These are phyloP conservation scores for Eulimnadia texana DNA, from an alignment of 1,140 invertebrate genomes.

Conservation along the genomic window DNA sequence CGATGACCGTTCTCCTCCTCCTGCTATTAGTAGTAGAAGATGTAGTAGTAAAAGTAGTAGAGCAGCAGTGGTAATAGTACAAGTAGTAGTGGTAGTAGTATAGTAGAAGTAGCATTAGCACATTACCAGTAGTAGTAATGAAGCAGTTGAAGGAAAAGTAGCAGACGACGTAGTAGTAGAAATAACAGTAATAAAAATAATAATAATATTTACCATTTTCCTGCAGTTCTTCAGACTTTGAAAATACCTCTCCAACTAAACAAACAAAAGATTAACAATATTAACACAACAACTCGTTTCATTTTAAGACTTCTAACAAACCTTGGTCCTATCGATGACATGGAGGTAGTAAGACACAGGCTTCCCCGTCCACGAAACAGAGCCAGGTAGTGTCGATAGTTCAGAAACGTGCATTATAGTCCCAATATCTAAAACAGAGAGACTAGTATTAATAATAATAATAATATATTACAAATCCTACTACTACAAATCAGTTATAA, in stretches of 20 bases:
- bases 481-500: conserved; percentile 22
- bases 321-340: conserved; percentile 85
- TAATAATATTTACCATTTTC: conserved; percentile 8
- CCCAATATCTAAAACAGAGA: conserved; percentile 89
- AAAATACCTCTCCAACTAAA: conserved; percentile 82
- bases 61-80: conserved; percentile 11
- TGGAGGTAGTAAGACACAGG: conserved; percentile 96
- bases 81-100: conserved; percentile 10
- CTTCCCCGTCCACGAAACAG: conserved; percentile 96
- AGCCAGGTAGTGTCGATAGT: conserved; percentile 82
- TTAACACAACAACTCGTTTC: conserved; percentile 14
- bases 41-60: conserved; percentile 13
- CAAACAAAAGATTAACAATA: conserved; percentile 19
- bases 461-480: too few species aligned
- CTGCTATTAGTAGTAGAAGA: conserved; percentile 12
- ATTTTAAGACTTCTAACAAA: too few species aligned
- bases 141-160: too few species aligned
- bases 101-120: conserved; percentile 11
- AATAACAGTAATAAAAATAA: conserved; percentile 10
- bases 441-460: too few species aligned
- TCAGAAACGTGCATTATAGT: conserved; percentile 97
- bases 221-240: conserved; percentile 49
- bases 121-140: conserved; percentile 10
- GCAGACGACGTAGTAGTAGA: conserved; percentile 12
- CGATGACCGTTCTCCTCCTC: conserved; percentile 11